Evolutionary conservation across 1,140 invertebrate species (phyloP), one percentile per base, ranked within the genome.

Genomic region (Tetramorium parvispinum): DNA sequence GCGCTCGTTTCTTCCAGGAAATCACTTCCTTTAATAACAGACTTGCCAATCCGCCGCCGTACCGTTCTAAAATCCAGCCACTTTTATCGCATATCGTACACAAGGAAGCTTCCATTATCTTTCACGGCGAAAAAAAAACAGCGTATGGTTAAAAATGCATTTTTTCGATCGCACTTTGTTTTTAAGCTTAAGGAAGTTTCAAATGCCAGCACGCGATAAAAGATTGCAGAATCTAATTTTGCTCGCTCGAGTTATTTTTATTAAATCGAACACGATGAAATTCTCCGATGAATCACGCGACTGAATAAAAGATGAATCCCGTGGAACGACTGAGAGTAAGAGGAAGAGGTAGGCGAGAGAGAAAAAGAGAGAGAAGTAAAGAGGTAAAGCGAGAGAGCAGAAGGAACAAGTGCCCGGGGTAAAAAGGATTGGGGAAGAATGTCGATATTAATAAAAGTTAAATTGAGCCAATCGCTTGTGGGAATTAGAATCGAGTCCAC

Each of bases 391-490:
- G 37, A 85, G 66, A 63, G 43, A 63, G 61, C 75, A 71, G 73
- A 87, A 87, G 85, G 89, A 82, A 59, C 51, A 71, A 77, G 70
- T 88, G 90, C 91, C 86, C 65, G 86, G 89, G 91, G 91, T 91
- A 92, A 94, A 94, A 94, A 92, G 88, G 90, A 70, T 85, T 76
- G 66, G 88, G 71, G 89, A 93, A 93, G 93, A 94, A 95, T 94
- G 93, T 93, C 93, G 94, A 94, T 94, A 94, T 94, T 94, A 94
- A 94, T 95, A 93, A 94, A 95, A 94, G 92, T 94, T 93, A 92
- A 92, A 94, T 93, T 92, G 89, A 94, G 91, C 92, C 94, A 93
- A 94, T 94, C 91, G 92, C 91, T 91, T 85, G 93, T 93, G 88
- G 92, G 92, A 94, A 94, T 94, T 93, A 92, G 87, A 90, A 88